These are phyloP conservation scores for Lepidurus arcticus DNA, from an alignment of 1,140 invertebrate genomes.

Conservation along the genomic window DNA sequence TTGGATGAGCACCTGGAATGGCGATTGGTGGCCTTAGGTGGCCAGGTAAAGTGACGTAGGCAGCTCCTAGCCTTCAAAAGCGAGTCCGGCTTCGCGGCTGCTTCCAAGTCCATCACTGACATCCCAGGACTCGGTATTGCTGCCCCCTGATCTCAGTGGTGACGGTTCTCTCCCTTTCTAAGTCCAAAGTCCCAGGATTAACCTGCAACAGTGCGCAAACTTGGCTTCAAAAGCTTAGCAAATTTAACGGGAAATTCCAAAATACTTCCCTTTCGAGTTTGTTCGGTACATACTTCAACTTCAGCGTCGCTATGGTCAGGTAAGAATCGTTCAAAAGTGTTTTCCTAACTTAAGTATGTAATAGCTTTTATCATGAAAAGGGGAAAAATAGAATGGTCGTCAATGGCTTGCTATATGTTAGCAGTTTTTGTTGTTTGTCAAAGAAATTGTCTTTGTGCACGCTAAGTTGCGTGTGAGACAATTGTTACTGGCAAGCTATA, in stretches of 20 bases:
- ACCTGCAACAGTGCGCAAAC: no score
- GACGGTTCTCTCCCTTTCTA: no score
- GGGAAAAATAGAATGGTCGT: background rate
- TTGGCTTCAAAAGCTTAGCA: no score
- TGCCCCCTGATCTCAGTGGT: no score
- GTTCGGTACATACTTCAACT: background rate
- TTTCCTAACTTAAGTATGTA: background rate
- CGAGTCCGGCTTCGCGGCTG: background rate
- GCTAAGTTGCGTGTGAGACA: background rate
- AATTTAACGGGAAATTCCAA: no score
- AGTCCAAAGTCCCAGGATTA: no score
- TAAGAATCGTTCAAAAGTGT: background rate
- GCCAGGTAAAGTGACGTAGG: background rate
- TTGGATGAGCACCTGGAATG: background rate
- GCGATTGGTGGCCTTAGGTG: background rate
- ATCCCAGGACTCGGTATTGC: background rate
- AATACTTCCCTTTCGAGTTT: no score
- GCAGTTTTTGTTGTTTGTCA: background rate
- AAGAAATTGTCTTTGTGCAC: background rate
- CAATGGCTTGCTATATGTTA: background rate
- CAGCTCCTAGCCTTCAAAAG: conserved; percentile 2
- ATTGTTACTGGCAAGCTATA: no score
- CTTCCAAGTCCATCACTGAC: background rate
- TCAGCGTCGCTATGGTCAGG: background rate
- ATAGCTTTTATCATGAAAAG: background rate